A percentile compares a stretch with the other conserved stretches of the same genome.
phyloP scores from a whole-genome alignment of 2,888 invertebrate genomes.

The Pecten maximus region DNA sequence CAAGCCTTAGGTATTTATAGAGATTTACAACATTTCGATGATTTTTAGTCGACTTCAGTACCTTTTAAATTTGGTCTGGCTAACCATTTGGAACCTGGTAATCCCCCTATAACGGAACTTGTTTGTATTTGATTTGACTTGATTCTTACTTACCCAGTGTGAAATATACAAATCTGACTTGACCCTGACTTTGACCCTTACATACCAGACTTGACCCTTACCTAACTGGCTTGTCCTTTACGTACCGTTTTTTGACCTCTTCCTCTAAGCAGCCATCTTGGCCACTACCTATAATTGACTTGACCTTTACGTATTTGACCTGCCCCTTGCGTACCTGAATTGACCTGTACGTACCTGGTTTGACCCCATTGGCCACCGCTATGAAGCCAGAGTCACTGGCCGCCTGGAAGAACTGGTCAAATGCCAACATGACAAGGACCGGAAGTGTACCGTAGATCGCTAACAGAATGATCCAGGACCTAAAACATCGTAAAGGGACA shows the following conservation, averaged over 20 bases:
- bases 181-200: not conserved
- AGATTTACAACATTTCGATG: no score
- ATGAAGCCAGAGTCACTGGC: constrained; percentile 68
- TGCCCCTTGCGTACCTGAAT: not conserved
- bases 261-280: no score
- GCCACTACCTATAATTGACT: not conserved
- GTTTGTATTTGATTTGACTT: no score
- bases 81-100: no score
- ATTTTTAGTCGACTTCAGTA: no score
- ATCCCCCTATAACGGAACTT: no score
- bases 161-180: not conserved
- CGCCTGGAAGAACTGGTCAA: constrained; percentile 74
- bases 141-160: not conserved
- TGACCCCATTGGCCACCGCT: constrained; percentile 70
- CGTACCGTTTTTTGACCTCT: not conserved
- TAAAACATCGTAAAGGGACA: no score
- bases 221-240: not conserved
- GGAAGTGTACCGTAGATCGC: constrained; percentile 75
- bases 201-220: not conserved
- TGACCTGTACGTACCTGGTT: constrained; percentile 67
- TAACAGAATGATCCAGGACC: constrained; percentile 71
- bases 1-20: no score
- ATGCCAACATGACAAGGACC: constrained; percentile 71
- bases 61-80: no score
- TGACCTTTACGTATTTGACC: not conserved